These are phyloP conservation scores for Portevinia maculata DNA, from an alignment of 2,888 invertebrate genomes.

Conservation along the genomic window DNA sequence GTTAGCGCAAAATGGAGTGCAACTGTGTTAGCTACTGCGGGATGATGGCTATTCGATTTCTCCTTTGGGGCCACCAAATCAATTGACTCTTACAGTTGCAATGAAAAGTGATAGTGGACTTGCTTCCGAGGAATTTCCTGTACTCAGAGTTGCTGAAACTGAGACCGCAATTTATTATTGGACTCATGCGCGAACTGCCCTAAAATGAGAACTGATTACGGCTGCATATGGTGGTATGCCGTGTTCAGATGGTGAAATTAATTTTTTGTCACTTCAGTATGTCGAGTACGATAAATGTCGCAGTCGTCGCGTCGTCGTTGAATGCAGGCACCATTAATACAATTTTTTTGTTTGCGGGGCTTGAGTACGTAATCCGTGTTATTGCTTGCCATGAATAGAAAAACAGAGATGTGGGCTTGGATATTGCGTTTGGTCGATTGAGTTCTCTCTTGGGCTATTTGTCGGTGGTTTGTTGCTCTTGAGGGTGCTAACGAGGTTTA, in stretches of 20 bases:
- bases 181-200: constrained; percentile 46
- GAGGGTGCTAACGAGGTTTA: constrained; percentile 16
- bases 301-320: constrained; percentile 8
- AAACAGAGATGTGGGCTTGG: constrained; percentile 23
- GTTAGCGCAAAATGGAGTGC: constrained; percentile 57
- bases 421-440: constrained; percentile 39
- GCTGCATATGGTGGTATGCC: constrained; percentile 45
- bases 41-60: constrained; percentile 47
- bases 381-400: constrained; percentile 40
- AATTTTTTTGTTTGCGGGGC: not conserved
- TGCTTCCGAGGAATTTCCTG: constrained; percentile 49
- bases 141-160: constrained; percentile 1
- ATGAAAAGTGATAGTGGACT: constrained; percentile 66
- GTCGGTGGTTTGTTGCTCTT: constrained; percentile 36
- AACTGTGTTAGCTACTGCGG: constrained; percentile 25
- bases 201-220: constrained; percentile 69
- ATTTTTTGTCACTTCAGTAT: constrained; percentile 81
- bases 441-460: constrained; percentile 53
- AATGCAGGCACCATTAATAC: constrained; percentile 7
- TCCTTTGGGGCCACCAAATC: constrained; percentile 70
- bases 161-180: constrained; percentile 33
- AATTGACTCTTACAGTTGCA: constrained; percentile 31
- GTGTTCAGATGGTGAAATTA: constrained; percentile 79
- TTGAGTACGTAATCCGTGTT: constrained; percentile 47
- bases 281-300: constrained; percentile 67